Evolutionary conservation across 2,113 vertebrate species (phyloP), one percentile per base, ranked within the genome.

Genomic region (Onychostruthus taczanowskii): DNA sequence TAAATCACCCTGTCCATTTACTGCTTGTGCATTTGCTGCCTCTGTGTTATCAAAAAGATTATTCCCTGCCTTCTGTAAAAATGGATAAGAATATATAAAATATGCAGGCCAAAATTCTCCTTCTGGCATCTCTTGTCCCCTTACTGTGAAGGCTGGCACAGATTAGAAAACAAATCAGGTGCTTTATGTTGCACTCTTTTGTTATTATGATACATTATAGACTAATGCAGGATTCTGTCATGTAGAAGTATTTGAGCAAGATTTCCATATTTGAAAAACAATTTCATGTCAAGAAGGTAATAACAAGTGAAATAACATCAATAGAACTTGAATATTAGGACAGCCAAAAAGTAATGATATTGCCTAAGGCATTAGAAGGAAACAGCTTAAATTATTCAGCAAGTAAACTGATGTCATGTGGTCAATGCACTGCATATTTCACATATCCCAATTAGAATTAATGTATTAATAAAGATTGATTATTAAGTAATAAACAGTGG

Each of bases 1-100:
- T 98, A 97, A 97, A 98, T 98, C 97, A 98, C 96, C 79, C 92
- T 97, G 97, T 96, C 97, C 87, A 80, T 96, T 97, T 97, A 97
- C 97, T 87, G 88, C 93, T 69, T 91, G 86, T 46, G 87, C 17
- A 2, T 96, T 96, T 96, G 83, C 90, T 91, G 95, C 84, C 73
- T 97, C 90, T 95, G 56, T 97, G 89, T 97, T 95, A 97, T 94
- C 92, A 88, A 88, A 74, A 83, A 97, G 96, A 98, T 97, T 97
- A 97, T 96, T 96, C 90, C 92, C 72, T 78, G 73, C 61, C 61
- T 96, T 97, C 86, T 94, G 84, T 87, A 52, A 95, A 96, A 98
- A 96, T 89, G 88, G 90, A 86, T 93, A 96, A 96, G 95, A 96
- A 97, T 78, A 63, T 85, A 94, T 77, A 91, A 96, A 89, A 62